phyloP scores from a whole-genome alignment of 2,797 vertebrate species.

The Heliangelus exortis region DNA sequence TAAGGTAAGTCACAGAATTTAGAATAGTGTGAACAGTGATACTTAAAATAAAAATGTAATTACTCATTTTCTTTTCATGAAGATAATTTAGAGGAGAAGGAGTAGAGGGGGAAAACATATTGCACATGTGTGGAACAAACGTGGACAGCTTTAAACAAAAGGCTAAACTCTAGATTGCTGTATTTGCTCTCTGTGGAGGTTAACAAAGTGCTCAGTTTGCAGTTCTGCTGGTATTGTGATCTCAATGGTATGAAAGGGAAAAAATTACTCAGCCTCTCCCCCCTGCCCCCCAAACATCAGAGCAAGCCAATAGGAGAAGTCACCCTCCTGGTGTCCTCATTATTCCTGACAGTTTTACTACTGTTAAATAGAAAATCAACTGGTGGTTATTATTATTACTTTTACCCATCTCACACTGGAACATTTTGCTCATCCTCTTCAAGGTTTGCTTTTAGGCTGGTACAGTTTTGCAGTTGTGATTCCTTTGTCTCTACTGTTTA shows the following conservation, averaged over 20 bases:
- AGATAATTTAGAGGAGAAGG: slow-evolving; percentile 65
- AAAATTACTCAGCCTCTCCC: neutral
- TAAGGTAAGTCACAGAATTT: slow-evolving; percentile 62
- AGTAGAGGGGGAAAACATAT: slow-evolving; percentile 74
- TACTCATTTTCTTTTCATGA: slow-evolving; percentile 36
- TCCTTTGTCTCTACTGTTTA: slow-evolving; percentile 77
- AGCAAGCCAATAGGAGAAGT: slow-evolving; percentile 24
- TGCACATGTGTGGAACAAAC: slow-evolving; percentile 75
- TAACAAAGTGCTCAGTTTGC: slow-evolving; percentile 80
- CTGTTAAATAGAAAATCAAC: neutral
- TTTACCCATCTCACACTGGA: slow-evolving; percentile 72
- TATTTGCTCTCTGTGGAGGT: slow-evolving; percentile 74
- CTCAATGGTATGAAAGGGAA: slow-evolving; percentile 33
- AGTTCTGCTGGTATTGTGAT: slow-evolving; percentile 80
- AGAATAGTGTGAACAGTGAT: slow-evolving; percentile 16
- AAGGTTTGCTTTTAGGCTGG: slow-evolving; percentile 72
- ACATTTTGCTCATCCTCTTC: slow-evolving; percentile 71
- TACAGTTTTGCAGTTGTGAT: slow-evolving; percentile 63
- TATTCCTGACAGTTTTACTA: neutral
- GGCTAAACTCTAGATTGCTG: slow-evolving; percentile 78
- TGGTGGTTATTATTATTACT: neutral
- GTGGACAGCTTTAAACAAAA: slow-evolving; percentile 62
- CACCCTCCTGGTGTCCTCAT: neutral
- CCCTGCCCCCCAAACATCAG: neutral
- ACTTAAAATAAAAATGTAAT: neutral